These are phyloP conservation scores for Cacatua alba DNA, from an alignment of 2,113 vertebrate species.

Conservation along the genomic window DNA sequence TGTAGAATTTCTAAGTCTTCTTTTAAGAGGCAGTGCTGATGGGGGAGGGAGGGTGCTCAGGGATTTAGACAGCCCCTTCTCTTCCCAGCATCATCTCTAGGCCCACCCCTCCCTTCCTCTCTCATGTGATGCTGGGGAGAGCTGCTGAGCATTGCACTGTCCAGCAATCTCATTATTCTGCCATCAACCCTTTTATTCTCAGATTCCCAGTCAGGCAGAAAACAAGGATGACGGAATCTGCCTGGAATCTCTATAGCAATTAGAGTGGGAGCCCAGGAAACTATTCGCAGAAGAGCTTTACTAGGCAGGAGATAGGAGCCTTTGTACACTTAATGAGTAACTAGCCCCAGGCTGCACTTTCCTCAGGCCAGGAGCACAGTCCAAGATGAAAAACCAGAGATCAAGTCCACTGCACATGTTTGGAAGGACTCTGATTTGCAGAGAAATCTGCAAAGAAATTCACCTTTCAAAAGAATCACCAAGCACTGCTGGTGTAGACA, in stretches of 20 bases:
- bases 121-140: slow-evolving; percentile 54
- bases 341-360: background rate
- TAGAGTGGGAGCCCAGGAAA: slow-evolving; percentile 54
- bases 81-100: slow-evolving; percentile 2
- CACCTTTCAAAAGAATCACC: background rate
- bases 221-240: slow-evolving; percentile 69
- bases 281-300: slow-evolving; percentile 24
- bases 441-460: background rate
- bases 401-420: background rate
- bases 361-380: background rate
- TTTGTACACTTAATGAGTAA: slow-evolving; percentile 59
- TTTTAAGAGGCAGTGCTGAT: slow-evolving; percentile 15
- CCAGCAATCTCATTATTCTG: slow-evolving; percentile 67
- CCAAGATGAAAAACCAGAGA: background rate
- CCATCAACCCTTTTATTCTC: slow-evolving; percentile 75
- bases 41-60: slow-evolving; percentile 31
- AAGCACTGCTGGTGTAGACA: background rate
- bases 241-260: slow-evolving; percentile 58
- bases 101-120: background rate
- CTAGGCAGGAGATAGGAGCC: background rate
- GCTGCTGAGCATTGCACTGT: slow-evolving; percentile 73
- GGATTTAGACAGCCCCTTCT: slow-evolving; percentile 13
- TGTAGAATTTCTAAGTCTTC: slow-evolving; percentile 19
- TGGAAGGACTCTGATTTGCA: background rate
- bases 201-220: slow-evolving; percentile 74